Evolutionary conservation across 2,888 invertebrate genomes (phyloP).

Genomic region (Tortricodes alternella): DNA sequence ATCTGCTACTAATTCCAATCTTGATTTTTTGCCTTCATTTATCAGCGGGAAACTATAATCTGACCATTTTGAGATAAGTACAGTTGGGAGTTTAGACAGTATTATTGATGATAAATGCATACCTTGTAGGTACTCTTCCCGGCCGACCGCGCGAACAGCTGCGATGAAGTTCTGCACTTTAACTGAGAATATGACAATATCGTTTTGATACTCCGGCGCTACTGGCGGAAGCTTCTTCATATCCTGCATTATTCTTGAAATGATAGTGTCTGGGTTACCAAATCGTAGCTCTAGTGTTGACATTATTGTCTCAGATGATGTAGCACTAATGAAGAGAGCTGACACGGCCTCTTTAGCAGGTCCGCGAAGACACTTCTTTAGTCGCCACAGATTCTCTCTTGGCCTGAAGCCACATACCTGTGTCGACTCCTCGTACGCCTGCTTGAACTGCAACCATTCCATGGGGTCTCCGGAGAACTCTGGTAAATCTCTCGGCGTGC

Average conservation of each 20-base stretch:
- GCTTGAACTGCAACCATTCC: slow-evolving; percentile 39
- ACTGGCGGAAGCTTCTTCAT: slow-evolving; percentile 34
- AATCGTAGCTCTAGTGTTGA: slow-evolving; percentile 36
- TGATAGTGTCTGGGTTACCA: slow-evolving; percentile 37
- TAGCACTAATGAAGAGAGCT: slow-evolving; percentile 33
- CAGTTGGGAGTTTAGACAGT: slow-evolving; percentile 35
- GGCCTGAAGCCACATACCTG: slow-evolving; percentile 33
- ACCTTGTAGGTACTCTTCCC: slow-evolving; percentile 33
- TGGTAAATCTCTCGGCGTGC: slow-evolving; percentile 35
- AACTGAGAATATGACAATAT: slow-evolving; percentile 34
- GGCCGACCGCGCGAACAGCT: slow-evolving; percentile 29
- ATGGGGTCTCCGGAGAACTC: slow-evolving; percentile 35
- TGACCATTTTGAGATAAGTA: slow-evolving; percentile 36
- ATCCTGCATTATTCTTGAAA: slow-evolving; percentile 33
- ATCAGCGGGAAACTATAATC: slow-evolving; percentile 38
- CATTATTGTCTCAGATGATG: slow-evolving; percentile 33
- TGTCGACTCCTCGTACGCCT: slow-evolving; percentile 37
- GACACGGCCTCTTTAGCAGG: slow-evolving; percentile 37
- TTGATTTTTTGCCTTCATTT: slow-evolving; percentile 19
- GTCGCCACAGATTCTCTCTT: slow-evolving; percentile 37
- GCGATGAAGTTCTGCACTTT: slow-evolving; percentile 36
- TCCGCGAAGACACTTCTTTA: slow-evolving; percentile 37
- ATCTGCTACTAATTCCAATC: slow-evolving; percentile 35
- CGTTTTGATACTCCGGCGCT: slow-evolving; percentile 33
- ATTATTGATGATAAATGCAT: slow-evolving; percentile 24